These are phyloP conservation scores for Latrodectus elegans DNA, from an alignment of 2,888 invertebrate genomes.

Conservation along the genomic window DNA sequence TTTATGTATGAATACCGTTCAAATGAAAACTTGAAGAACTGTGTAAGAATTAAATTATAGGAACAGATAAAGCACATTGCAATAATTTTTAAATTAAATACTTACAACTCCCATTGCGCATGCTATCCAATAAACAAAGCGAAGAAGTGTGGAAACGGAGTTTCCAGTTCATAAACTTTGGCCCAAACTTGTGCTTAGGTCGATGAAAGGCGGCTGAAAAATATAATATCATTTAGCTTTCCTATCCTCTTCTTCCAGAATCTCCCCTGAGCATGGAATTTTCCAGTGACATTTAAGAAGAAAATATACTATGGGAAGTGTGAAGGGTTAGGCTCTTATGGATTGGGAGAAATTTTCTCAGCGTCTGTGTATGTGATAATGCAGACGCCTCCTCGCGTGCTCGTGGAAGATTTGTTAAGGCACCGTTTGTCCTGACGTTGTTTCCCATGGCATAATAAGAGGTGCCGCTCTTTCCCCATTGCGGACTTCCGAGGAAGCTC, in stretches of 20 bases:
- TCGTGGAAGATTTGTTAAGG: slow-evolving; percentile 54
- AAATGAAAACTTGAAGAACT: no score
- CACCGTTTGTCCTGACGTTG: slow-evolving; percentile 50
- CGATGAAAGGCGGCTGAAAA: slow-evolving; percentile 19
- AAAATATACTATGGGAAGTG: slow-evolving; percentile 32
- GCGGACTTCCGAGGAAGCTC: slow-evolving; percentile 37
- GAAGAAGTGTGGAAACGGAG: slow-evolving; percentile 8
- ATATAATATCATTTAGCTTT: slow-evolving; percentile 38
- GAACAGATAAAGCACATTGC: no score
- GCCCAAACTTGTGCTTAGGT: neutral
- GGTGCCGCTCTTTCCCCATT: slow-evolving; percentile 32
- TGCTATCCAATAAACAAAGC: no score
- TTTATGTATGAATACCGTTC: no score
- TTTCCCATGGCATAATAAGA: slow-evolving; percentile 51
- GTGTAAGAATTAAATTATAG: no score
- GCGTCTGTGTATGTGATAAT: slow-evolving; percentile 30
- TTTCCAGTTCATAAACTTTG: slow-evolving; percentile 27
- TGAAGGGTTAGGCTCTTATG: slow-evolving; percentile 32
- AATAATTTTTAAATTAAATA: no score
- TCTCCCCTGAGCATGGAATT: neutral
- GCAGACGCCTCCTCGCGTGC: slow-evolving; percentile 40
- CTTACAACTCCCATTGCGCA: no score
- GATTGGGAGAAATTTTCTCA: slow-evolving; percentile 21
- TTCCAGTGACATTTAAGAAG: slow-evolving; percentile 35
- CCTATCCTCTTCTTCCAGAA: neutral